Conservation (phyloP, 2,113 vertebrate genomes). For the Ammodytes dubius region DNA sequence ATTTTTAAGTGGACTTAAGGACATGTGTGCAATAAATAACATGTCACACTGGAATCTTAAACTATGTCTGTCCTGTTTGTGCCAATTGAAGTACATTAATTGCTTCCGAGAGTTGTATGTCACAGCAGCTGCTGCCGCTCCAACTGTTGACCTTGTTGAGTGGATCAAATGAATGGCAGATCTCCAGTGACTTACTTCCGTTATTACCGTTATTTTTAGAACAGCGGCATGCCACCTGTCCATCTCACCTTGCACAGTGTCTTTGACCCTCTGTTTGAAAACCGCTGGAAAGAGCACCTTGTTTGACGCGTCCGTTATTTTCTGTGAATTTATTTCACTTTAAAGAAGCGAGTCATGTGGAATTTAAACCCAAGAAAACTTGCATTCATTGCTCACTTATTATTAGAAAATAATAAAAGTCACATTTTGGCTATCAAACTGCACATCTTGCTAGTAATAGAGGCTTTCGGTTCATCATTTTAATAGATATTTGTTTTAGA, state of each 20-base stretch:
- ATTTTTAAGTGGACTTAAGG: too few relatives aligned
- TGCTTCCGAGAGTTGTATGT: background rate
- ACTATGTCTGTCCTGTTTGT: background rate
- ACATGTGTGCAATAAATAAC: too few relatives aligned
- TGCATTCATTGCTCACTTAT: background rate
- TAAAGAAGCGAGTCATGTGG: background rate
- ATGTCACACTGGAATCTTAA: background rate
- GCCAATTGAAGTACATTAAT: background rate
- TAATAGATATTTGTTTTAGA: too few relatives aligned
- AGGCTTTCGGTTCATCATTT: too few relatives aligned
- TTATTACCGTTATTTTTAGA: background rate
- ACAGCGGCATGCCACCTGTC: background rate
- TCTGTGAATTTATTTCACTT: background rate
- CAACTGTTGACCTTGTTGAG: background rate
- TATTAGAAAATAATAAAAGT: background rate
- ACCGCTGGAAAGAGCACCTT: background rate
- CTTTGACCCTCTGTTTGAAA: background rate
- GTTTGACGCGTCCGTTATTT: conserved; percentile 6
- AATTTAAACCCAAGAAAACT: background rate
- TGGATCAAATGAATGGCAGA: background rate
- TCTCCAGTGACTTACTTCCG: background rate
- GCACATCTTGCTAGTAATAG: too few relatives aligned
- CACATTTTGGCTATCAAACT: background rate
- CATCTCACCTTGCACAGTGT: background rate
- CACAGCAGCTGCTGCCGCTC: background rate